Conservation (phyloP, 2,797 vertebrate species). For the Avahi laniger region DNA sequence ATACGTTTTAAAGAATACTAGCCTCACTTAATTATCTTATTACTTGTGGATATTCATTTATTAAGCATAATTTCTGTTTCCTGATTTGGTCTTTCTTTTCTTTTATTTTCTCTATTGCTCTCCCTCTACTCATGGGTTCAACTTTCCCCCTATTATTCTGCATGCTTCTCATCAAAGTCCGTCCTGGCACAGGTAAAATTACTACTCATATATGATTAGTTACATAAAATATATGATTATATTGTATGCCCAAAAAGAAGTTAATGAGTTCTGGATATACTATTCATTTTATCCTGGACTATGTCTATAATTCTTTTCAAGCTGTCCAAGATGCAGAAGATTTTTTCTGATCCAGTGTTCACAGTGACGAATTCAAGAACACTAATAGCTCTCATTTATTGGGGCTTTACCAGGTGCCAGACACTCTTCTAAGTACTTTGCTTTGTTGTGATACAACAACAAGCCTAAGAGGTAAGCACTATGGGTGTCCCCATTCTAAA, state of each 20-base stretch:
- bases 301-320: neutral
- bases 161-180: neutral
- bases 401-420: neutral
- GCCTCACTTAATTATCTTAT: neutral
- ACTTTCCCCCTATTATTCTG: neutral
- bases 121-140: neutral
- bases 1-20: neutral
- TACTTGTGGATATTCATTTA: neutral
- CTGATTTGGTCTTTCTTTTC: neutral
- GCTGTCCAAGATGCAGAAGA: neutral
- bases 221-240: neutral
- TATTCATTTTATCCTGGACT: neutral
- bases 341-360: neutral
- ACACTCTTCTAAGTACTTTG: neutral
- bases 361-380: neutral
- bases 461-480: neutral
- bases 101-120: neutral
- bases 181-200: neutral
- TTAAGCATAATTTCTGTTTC: neutral
- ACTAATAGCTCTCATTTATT: neutral
- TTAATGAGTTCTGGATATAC: neutral
- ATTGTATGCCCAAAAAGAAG: fast-evolving
- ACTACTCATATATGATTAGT: neutral
- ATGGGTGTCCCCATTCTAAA: neutral
- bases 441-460: neutral